Evolutionary conservation across 2,113 vertebrate species (phyloP), one percentile per base, ranked within the genome.

Genomic region (Leptodactylus fuscus): DNA sequence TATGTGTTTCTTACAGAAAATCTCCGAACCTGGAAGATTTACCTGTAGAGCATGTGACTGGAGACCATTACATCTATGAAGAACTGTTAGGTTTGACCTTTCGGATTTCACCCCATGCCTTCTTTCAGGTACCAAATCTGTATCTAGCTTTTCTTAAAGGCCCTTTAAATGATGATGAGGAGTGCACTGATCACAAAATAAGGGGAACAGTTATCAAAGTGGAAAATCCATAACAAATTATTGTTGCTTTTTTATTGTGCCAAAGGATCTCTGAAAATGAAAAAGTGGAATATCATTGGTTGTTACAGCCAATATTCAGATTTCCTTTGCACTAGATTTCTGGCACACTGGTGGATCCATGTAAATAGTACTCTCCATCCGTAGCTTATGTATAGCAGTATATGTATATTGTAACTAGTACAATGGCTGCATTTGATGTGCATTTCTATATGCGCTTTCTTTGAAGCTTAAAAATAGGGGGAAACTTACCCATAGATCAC

Each of bases 41-140:
- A 84, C 95, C 96, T 22, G 94, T 97, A 89, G 96, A 98, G 88
- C 96, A 96, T 0, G 91, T 99, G 78, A 91, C 94, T 22, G 98
- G 98, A 74, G 96, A 97, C 5, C 88, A 88, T 65, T 96, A 94
- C 90, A 98, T 99, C 60, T 92, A 96, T 0, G 97, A 99, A 89
- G 96, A 98, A 70, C 91, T 99, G 51, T 94, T 99, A 16, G 97
- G 96, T 5, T 89, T 99, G 1, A 94, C 93, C 74, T 99, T 99
- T 88, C 93, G 94, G 62, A 98, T 99, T 88, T 99, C 98, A 58
- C 97, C 97, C 44, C 96, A 98, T 60, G 97, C 97, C 0, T 99
- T 99, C 91, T 99, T 99, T 90, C 98, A 99, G 92, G 97, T 98
- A 90, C 0, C n/a, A 44, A 41, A 58, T n/a, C 8, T 38, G 5